phyloP scores from a whole-genome alignment of 2,888 invertebrate species.

The Rhyacophila evoluta region DNA sequence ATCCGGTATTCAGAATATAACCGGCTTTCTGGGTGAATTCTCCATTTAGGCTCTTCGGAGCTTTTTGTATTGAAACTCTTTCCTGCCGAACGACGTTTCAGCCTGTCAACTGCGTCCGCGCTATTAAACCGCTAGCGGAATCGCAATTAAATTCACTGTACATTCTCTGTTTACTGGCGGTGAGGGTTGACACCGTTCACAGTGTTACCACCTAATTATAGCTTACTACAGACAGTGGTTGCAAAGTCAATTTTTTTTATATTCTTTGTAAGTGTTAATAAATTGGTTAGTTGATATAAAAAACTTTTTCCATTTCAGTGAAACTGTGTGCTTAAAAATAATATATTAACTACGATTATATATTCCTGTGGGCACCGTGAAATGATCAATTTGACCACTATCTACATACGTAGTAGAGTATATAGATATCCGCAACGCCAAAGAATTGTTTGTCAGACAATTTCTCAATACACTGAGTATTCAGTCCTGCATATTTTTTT shows the following conservation, averaged over 20 bases:
- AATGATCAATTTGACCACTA: no score
- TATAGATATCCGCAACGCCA: no score
- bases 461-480: no score
- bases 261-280: no score
- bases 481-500: no score
- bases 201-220: slow-evolving; percentile 1
- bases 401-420: no score
- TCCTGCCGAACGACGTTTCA: slow-evolving; percentile 15
- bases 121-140: slow-evolving; percentile 13
- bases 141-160: slow-evolving; percentile 27
- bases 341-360: no score
- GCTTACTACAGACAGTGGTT: neutral
- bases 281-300: no score
- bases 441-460: no score
- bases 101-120: slow-evolving; percentile 23
- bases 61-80: slow-evolving; percentile 11
- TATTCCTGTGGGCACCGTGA: no score
- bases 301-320: no score
- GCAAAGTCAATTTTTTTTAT: neutral
- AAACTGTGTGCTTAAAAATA: no score
- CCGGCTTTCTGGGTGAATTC: slow-evolving; percentile 9
- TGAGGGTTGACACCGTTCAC: neutral
- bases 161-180: neutral
- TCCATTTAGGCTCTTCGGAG: neutral
- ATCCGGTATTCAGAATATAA: neutral